Evolutionary conservation across 2,888 invertebrate genomes (phyloP).

Genomic region (Dromius quadrimaculatus): DNA sequence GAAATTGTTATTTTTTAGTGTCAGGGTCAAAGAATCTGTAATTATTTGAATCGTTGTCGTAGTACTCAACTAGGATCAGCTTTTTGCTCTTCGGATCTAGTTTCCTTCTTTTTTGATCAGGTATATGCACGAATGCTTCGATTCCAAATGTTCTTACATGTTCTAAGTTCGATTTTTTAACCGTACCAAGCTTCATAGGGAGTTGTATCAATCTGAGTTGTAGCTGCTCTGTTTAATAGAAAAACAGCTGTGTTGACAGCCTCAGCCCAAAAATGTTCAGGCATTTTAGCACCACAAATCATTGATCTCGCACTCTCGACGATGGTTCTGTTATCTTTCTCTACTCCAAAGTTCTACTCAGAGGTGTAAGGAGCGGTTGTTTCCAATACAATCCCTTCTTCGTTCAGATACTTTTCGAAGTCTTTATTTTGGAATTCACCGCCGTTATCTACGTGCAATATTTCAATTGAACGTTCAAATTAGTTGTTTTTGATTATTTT

Average conservation of each 20-base stretch:
- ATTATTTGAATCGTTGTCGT: neutral
- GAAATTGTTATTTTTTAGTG: slow-evolving; percentile 53
- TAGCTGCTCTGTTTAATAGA: slow-evolving; percentile 15
- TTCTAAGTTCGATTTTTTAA: slow-evolving; percentile 52
- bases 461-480: slow-evolving; percentile 21
- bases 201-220: neutral
- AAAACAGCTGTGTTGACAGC: slow-evolving; percentile 55
- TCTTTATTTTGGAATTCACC: neutral
- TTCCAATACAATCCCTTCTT: neutral
- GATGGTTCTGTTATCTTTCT: slow-evolving; percentile 56
- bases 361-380: slow-evolving; percentile 53
- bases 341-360: slow-evolving; percentile 56
- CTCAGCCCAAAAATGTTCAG: slow-evolving; percentile 56
- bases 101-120: slow-evolving; percentile 3
- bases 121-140: slow-evolving; percentile 16
- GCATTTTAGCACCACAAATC: slow-evolving; percentile 54
- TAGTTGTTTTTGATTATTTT: slow-evolving; percentile 1
- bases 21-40: neutral
- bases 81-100: neutral
- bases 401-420: neutral
- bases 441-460: neutral
- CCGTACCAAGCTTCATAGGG: slow-evolving; percentile 55
- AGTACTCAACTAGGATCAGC: neutral
- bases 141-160: slow-evolving; percentile 55
- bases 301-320: slow-evolving; percentile 56